These are phyloP conservation scores for Phrynocephalus vlangalii DNA, from an alignment of 2,797 vertebrate genomes.

Conservation along the genomic window DNA sequence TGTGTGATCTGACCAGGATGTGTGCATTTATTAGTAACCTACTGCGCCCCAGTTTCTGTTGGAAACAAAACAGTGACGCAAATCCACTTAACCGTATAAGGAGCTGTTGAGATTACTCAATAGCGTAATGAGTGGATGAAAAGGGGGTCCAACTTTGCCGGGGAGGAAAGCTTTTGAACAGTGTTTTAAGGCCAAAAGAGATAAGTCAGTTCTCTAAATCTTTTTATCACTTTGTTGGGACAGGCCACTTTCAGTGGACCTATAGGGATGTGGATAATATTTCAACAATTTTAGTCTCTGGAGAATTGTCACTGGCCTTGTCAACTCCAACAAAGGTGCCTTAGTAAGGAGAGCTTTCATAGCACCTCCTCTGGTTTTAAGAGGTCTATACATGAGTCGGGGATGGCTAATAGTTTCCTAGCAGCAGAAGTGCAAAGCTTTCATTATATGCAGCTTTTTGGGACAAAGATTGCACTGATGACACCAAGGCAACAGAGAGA, in stretches of 20 bases:
- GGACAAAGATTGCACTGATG: slow-evolving; percentile 45
- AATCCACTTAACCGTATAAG: slow-evolving; percentile 68
- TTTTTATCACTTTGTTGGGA: slow-evolving; percentile 75
- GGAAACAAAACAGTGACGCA: slow-evolving; percentile 62
- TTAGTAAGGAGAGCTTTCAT: slow-evolving; percentile 63
- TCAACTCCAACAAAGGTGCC: slow-evolving; percentile 65
- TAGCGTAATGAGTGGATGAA: slow-evolving; percentile 56
- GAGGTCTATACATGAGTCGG: slow-evolving; percentile 76
- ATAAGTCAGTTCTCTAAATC: slow-evolving; percentile 66
- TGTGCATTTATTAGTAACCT: slow-evolving; percentile 45
- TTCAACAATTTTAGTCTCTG: slow-evolving; percentile 63
- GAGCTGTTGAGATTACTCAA: slow-evolving; percentile 69
- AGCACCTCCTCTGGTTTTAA: slow-evolving; percentile 50
- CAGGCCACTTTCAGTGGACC: slow-evolving; percentile 64
- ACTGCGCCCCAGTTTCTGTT: slow-evolving; percentile 66
- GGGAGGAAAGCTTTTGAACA: slow-evolving; percentile 59
- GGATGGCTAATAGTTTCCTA: slow-evolving; percentile 36
- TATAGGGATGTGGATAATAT: slow-evolving; percentile 55
- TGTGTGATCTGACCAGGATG: slow-evolving; percentile 46
- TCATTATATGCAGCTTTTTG: slow-evolving; percentile 42
- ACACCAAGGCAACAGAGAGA: slow-evolving; percentile 24
- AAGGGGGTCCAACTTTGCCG: slow-evolving; percentile 51
- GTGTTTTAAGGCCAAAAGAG: slow-evolving; percentile 66
- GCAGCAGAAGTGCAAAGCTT: slow-evolving; percentile 56
- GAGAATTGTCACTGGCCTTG: slow-evolving; percentile 75